Percentiles rank a stretch among this genome's conserved stretches.
These are phyloP conservation scores for Cyrtorhinus lividipennis DNA, from an alignment of 1,140 invertebrate species.

Conservation along the genomic window DNA sequence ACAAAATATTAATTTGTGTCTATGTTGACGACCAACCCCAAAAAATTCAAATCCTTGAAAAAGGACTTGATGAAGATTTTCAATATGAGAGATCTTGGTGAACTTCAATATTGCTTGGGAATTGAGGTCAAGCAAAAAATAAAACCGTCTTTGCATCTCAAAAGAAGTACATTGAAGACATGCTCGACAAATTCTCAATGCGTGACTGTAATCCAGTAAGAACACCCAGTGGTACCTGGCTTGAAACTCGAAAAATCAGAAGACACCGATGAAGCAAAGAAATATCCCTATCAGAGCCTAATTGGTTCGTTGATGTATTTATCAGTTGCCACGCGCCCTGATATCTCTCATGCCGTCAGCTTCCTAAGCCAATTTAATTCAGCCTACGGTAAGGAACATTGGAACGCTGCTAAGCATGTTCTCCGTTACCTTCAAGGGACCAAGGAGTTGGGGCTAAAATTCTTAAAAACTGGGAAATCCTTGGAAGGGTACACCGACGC, in stretches of 20 bases:
- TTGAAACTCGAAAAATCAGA: background rate
- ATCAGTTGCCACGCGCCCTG: constrained; percentile 33
- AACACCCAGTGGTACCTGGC: background rate
- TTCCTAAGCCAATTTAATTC: constrained; percentile 33
- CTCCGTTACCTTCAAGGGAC: constrained; percentile 32
- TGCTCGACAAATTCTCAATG: background rate
- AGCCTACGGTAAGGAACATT: constrained; percentile 28
- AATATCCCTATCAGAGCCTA: constrained; percentile 30
- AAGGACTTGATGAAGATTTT: background rate
- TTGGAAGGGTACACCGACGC: constrained; percentile 28
- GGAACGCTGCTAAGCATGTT: constrained; percentile 31
- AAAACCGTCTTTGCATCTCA: background rate
- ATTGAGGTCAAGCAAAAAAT: background rate
- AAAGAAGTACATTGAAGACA: background rate
- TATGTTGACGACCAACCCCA: background rate
- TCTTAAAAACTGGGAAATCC: constrained; percentile 9
- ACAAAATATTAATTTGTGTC: background rate
- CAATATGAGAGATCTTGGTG: background rate
- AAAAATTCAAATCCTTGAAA: background rate
- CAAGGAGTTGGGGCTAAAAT: constrained; percentile 20
- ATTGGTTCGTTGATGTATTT: no score
- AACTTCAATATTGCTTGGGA: background rate
- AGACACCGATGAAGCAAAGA: background rate
- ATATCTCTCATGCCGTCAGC: constrained; percentile 33
- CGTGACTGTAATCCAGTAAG: background rate